Conservation (phyloP, 2,113 vertebrate species). For the Gopherus flavomarginatus region DNA sequence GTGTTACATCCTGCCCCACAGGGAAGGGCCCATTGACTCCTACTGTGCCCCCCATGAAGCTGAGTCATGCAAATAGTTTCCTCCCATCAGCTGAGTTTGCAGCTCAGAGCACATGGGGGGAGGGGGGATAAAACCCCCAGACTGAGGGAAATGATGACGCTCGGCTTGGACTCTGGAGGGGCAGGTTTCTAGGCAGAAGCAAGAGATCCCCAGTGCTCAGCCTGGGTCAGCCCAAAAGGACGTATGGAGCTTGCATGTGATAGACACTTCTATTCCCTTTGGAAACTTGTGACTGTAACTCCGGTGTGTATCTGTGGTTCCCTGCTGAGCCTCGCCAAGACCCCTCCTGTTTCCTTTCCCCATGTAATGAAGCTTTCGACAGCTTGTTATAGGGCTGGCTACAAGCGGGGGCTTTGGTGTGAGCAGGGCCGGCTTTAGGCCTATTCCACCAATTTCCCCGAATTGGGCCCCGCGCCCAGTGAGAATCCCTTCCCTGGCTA, state of each 20-base stretch:
- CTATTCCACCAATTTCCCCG: too few species aligned
- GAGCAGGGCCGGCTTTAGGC: too few species aligned
- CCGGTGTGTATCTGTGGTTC: neutral
- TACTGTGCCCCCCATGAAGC: neutral
- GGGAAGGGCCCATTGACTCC: neutral
- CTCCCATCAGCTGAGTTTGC: neutral
- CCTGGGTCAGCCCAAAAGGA: neutral
- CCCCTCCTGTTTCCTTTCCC: neutral
- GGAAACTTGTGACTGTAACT: neutral
- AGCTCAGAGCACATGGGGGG: neutral
- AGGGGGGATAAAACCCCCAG: neutral
- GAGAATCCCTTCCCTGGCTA: too few species aligned
- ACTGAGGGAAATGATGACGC: fast-evolving
- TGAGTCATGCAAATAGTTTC: neutral
- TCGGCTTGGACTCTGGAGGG: neutral
- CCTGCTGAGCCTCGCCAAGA: neutral
- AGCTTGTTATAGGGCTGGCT: too few species aligned
- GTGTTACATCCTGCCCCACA: neutral
- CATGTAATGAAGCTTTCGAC: too few species aligned
- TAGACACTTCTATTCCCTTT: neutral
- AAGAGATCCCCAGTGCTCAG: neutral
- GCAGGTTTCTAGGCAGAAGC: neutral
- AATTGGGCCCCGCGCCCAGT: too few species aligned
- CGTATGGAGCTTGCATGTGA: neutral
- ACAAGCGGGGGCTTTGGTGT: too few species aligned